Percentiles rank a stretch among this genome's conserved stretches.
Evolutionary conservation across 2,888 invertebrate species (phyloP).

Genomic region (Trileptium ribeirensis): DNA sequence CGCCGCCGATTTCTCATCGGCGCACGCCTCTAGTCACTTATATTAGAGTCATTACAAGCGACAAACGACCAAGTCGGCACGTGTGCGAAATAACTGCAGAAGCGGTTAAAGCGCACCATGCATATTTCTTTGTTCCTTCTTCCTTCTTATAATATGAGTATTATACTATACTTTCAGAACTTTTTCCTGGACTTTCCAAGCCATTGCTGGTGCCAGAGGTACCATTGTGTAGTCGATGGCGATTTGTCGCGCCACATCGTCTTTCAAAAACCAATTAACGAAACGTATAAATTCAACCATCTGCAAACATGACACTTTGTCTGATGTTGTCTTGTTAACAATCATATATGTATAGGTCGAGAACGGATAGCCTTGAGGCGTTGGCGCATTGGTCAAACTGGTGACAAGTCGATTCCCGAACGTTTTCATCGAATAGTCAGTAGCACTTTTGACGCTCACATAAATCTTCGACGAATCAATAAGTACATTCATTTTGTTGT

Average conservation of each 20-base stretch:
- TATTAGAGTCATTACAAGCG: no score
- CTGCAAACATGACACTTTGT: not conserved
- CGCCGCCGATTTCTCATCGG: no score
- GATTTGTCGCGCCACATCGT: not conserved
- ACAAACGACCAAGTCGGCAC: no score
- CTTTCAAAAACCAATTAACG: not conserved
- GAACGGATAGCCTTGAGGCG: not conserved
- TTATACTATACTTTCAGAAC: not conserved
- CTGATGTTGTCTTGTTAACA: not conserved
- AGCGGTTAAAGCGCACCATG: no score
- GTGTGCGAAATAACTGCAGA: no score
- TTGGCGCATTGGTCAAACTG: no score
- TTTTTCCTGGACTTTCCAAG: not conserved
- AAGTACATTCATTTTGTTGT: not conserved
- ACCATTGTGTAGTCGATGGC: not conserved
- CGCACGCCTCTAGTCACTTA: no score
- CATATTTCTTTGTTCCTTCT: no score
- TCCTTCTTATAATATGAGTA: no score
- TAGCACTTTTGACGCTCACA: not conserved
- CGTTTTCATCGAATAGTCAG: not conserved
- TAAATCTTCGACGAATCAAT: not conserved
- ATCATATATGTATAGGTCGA: conserved; percentile 11
- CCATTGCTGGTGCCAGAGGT: not conserved
- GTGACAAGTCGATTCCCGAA: not conserved
- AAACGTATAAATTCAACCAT: not conserved